Evolutionary conservation across 2,113 vertebrate genomes (phyloP), one percentile per base, ranked within the genome.

Genomic region (Genyomyrus donnyi): DNA sequence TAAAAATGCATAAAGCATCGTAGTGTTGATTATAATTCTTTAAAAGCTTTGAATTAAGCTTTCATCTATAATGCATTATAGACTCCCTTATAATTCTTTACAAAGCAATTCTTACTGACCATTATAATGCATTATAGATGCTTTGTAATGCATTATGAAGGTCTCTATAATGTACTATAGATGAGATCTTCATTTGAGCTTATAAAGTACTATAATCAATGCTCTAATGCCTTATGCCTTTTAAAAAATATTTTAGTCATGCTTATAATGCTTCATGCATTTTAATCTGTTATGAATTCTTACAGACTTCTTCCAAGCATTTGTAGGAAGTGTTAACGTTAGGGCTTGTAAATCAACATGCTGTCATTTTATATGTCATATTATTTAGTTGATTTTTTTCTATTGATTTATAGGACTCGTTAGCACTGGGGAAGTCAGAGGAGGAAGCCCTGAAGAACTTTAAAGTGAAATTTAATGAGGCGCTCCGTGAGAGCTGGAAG

Each of bases 401-500:
- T 49, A 58, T 42, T 0, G 77, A 90, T 84, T 91, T 74, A 0
- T 94, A 99, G 98, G 98, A 99, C 91, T 99, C 98, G 2, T 94
- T 99, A 84, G 98, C 98, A 24, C 92, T 99, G 88, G 98, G 98
- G 4, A 99, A 98, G 91, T 96, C 97, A 0, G 98, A 99, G 4
- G 98, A 99, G 2, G 98, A 99, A 84, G 98, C 98, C 0, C 94
- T 99, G 90, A 99, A 99, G 94, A 98, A 97, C 91, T 99, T 99
- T 94, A 97, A 98, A 80, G 96, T 99, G 1, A 99, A 99, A 94
- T 99, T 99, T 87, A 99, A 99, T 0, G 98, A 99, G 94, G 98
- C 98, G 89, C 95, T 99, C 11, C 92, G 98, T 53, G 98, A 99
- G 91, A 99, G 98, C 95, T 99, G 98, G 98, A 99, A 99, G 93